Evolutionary conservation across 2,797 vertebrate genomes (phyloP).

Genomic region (Sebastes vulpes): DNA sequence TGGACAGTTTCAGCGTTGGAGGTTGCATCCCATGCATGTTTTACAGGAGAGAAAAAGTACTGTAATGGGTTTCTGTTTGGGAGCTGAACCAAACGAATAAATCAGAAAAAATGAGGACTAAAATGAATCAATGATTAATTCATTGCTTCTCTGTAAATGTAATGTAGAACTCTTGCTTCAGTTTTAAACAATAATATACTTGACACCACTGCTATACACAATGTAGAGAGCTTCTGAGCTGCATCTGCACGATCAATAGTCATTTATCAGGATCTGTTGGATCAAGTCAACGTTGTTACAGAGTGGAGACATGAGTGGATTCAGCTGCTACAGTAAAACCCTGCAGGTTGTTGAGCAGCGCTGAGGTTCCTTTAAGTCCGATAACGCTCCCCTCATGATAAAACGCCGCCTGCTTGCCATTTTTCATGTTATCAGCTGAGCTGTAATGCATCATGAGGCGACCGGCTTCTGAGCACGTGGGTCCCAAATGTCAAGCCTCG

Average conservation of each 20-base stretch:
- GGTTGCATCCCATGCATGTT: conserved; percentile 10
- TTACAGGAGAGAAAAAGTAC: neutral
- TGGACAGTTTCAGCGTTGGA: conserved; percentile 20
- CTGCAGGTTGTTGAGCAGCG: neutral
- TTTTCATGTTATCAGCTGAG: conserved; percentile 49
- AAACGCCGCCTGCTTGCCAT: conserved; percentile 31
- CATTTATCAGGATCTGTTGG: conserved; percentile 23
- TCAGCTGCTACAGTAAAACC: conserved; percentile 2
- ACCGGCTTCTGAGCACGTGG: conserved; percentile 16
- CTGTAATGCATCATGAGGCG: conserved; percentile 49
- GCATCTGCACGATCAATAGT: conserved; percentile 31
- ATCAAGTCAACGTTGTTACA: neutral
- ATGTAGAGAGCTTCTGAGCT: neutral
- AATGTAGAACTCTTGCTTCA: neutral
- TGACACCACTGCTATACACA: neutral
- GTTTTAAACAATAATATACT: conserved; percentile 1
- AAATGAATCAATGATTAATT: neutral
- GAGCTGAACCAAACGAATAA: neutral
- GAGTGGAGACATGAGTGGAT: conserved; percentile 10
- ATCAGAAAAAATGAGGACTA: neutral
- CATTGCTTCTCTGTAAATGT: neutral
- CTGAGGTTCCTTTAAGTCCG: neutral
- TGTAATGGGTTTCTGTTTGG: neutral
- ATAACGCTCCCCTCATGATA: conserved; percentile 32
- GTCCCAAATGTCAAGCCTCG: conserved; percentile 44